phyloP scores from a whole-genome alignment of 1,140 invertebrate species.

The Ctenoplectra terminalis region DNA sequence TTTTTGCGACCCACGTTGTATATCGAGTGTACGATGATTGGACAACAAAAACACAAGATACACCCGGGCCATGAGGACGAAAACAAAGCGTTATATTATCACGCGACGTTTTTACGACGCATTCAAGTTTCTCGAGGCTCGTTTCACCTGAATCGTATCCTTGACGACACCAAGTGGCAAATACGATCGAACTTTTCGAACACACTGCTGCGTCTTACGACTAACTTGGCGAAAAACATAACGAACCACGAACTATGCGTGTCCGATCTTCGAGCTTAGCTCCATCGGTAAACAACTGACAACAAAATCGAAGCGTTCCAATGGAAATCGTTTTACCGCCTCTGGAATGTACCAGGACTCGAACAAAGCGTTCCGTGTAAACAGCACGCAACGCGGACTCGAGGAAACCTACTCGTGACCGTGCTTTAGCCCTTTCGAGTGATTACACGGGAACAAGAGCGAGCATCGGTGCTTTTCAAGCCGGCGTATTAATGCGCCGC shows the following conservation, averaged over 20 bases:
- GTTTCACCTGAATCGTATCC: neutral
- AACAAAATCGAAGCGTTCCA: neutral
- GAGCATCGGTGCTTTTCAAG: neutral
- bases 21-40: neutral
- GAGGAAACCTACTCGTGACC: neutral
- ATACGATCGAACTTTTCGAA: neutral
- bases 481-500: neutral
- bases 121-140: neutral
- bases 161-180: neutral
- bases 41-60: neutral
- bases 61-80: neutral
- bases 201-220: neutral
- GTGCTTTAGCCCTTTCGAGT: neutral
- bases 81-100: neutral
- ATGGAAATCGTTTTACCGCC: neutral
- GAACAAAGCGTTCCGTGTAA: neutral
- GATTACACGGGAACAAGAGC: neutral
- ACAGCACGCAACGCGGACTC: neutral
- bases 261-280: neutral
- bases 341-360: neutral
- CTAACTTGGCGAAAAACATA: neutral
- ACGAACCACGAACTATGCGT: neutral
- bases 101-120: neutral
- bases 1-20: too few species aligned
- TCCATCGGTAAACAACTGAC: neutral